A percentile compares a stretch with the other conserved stretches of the same genome.
These are phyloP conservation scores for Esox lucius DNA, from an alignment of 2,797 vertebrate species.

Conservation along the genomic window DNA sequence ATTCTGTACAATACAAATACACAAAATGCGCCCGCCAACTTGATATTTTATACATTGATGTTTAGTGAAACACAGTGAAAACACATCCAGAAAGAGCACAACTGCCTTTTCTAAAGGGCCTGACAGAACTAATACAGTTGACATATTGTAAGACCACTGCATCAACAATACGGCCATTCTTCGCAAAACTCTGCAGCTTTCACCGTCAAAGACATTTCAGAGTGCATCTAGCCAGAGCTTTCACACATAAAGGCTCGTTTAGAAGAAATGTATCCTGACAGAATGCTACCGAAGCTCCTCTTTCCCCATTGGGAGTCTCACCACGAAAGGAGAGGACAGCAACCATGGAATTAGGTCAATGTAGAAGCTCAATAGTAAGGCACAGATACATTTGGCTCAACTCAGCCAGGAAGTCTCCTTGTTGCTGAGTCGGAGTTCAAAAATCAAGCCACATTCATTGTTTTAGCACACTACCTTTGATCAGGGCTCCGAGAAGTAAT, in stretches of 20 bases:
- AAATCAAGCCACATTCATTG: not conserved
- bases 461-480: not conserved
- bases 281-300: not conserved
- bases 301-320: not conserved
- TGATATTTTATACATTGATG: not conserved
- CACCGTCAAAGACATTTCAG: not conserved
- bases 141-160: not conserved
- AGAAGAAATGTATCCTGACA: conserved; percentile 7
- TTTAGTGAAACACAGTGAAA: not conserved
- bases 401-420: conserved; percentile 20
- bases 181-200: not conserved
- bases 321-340: not conserved
- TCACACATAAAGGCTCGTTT: conserved; percentile 6
- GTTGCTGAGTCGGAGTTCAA: not conserved
- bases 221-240: not conserved
- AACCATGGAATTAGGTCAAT: conserved; percentile 8
- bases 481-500: not conserved
- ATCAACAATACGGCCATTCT: not conserved
- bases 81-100: not conserved
- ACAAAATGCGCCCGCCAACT: not conserved
- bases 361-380: conserved; percentile 35
- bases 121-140: not conserved
- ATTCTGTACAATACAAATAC: not conserved
- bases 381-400: conserved; percentile 53
- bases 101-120: not conserved